Evolutionary conservation across 2,113 vertebrate genomes (phyloP).

Genomic region (Promerops cafer): DNA sequence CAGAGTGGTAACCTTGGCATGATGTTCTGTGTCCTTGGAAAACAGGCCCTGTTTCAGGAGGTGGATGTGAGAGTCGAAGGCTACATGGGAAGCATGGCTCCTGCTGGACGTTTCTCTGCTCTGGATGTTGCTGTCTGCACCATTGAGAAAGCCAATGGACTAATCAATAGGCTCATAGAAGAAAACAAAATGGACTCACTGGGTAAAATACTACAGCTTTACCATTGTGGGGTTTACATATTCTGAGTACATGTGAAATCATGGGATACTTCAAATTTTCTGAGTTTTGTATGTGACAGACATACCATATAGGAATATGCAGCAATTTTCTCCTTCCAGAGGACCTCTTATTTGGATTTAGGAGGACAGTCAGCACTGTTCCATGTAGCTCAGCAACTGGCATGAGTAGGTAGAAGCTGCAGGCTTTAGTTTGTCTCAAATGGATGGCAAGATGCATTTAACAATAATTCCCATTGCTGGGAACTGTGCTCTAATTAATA

Average conservation of each 20-base stretch:
- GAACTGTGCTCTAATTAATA: neutral
- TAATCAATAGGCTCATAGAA: constrained; percentile 92
- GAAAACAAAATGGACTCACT: constrained; percentile 84
- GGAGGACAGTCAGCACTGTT: neutral
- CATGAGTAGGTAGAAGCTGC: neutral
- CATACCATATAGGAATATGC: neutral
- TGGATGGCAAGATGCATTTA: neutral
- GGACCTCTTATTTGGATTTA: neutral
- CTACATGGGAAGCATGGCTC: constrained; percentile 89
- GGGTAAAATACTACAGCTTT: constrained; percentile 71
- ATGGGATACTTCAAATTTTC: neutral
- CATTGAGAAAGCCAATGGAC: constrained; percentile 94
- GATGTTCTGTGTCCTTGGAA: neutral
- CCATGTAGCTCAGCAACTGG: neutral
- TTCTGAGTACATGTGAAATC: neutral
- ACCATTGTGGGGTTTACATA: neutral
- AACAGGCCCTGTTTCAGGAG: constrained; percentile 89
- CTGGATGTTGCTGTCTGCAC: constrained; percentile 95
- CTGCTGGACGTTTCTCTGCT: constrained; percentile 77
- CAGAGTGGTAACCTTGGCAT: neutral
- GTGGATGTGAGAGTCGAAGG: constrained; percentile 87
- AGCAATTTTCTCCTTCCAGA: neutral
- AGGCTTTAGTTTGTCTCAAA: neutral
- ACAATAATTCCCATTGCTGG: neutral
- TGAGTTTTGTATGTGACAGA: neutral